Evolutionary conservation across 2,113 vertebrate species (phyloP).

Genomic region (Callithrix jacchus): DNA sequence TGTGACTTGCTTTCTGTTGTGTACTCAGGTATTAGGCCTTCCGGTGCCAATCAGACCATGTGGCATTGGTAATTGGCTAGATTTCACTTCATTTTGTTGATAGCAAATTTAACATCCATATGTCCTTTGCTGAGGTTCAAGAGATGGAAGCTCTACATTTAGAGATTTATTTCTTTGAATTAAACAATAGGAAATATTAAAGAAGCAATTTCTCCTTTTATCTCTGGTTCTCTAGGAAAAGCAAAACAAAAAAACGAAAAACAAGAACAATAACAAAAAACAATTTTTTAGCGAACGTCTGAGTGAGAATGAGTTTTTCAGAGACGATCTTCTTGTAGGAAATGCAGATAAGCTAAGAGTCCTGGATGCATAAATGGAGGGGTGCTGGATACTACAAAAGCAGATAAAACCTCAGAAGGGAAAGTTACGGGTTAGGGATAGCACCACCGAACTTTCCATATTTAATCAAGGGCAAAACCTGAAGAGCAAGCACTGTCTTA

Average conservation of each 20-base stretch:
- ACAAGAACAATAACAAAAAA: not conserved
- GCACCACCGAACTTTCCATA: not conserved
- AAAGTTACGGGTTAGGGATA: not conserved
- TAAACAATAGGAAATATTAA: constrained; percentile 6
- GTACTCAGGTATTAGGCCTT: not conserved
- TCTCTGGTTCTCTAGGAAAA: not conserved
- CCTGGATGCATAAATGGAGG: not conserved
- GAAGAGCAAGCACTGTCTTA: not conserved
- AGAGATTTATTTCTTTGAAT: not conserved
- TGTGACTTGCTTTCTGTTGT: not conserved
- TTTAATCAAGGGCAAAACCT: not conserved
- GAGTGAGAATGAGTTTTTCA: not conserved
- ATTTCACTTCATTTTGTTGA: constrained; percentile 20
- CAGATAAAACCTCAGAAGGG: not conserved
- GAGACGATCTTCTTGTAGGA: not conserved
- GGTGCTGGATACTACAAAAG: not conserved
- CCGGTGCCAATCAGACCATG: not conserved
- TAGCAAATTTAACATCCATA: not conserved
- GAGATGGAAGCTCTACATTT: not conserved
- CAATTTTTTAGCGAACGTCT: not conserved
- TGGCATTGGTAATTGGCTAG: not conserved
- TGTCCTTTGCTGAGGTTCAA: not conserved
- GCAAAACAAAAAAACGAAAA: not conserved
- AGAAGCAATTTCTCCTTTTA: not conserved
- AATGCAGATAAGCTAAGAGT: not conserved